Base-by-base conservation (phyloP, 2,113 vertebrate species). In the Acrocephalus arundinaceus region DNA sequence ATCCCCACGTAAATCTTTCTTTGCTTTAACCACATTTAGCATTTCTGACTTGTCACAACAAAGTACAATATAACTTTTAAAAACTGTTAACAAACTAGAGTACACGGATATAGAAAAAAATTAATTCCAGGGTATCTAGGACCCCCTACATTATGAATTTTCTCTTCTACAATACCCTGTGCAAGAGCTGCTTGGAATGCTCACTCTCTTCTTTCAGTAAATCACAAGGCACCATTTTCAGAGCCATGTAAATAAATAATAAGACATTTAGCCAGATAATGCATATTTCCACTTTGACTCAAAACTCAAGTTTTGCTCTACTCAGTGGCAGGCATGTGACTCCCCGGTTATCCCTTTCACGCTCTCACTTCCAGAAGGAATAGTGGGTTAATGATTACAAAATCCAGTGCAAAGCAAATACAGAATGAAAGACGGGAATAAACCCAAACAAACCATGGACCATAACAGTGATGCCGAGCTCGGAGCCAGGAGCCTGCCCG, bases 171-270 rank as follows among this genome's bases (percentile, higher is more conserved):
- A 2, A 10, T 39, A 8, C 9, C 18, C 55, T 41, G 45, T 8
- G 18, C 30, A 20, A 1, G 2, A 67, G 15, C 78, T 33, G 19
- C 63, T 48, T 10, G 43, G 84, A 68, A 62, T 65, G 79, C 74
- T 37, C 48, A 28, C 48, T 76, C 70, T 83, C 71, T 55, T 43
- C 61, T 83, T 87, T 93, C 90, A 33, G 83, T 83, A 92, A 93
- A 77, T 63, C 63, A 59, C 68, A 55, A 7, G 24, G 92, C 90
- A 83, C 59, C 83, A 58, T 85, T 91, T 91, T 76, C 87, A 67
- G 63, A 82, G 35, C 52, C n/a, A 25, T 1, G 46, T 90, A 95
- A 96, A 94, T 93, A 94, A 89, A 83, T 62, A 63, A 85, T 61
- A 70, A 74, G 84, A 68, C 18, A 6, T 85, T 76, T 54, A 33